Percentiles rank a stretch among this genome's conserved stretches.
phyloP scores from a whole-genome alignment of 2,797 vertebrate genomes.

The Myoxocephalus aenaeus region DNA sequence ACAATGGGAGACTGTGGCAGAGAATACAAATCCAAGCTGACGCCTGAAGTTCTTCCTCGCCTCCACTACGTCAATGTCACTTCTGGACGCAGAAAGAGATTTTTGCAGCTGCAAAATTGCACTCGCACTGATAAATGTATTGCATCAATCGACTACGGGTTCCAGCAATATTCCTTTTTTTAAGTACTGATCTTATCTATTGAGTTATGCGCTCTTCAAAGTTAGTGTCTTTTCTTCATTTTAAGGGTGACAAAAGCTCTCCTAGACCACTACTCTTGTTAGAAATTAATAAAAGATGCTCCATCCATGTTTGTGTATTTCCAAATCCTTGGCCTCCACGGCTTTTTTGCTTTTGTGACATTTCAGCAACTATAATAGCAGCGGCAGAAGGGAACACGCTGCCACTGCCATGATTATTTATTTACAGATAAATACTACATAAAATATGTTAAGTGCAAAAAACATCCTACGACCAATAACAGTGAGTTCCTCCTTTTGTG shows the following conservation, averaged over 20 bases:
- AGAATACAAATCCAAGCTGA: neutral
- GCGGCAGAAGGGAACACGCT: neutral
- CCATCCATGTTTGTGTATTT: slow-evolving; percentile 1
- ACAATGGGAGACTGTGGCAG: neutral
- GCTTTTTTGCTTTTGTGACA: slow-evolving; percentile 11
- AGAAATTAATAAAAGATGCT: slow-evolving; percentile 33
- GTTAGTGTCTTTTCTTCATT: slow-evolving; percentile 19
- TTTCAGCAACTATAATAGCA: neutral
- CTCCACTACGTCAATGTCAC: neutral
- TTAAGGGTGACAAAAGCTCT: slow-evolving; percentile 14
- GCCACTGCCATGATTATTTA: neutral
- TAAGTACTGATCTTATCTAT: neutral
- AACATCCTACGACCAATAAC: neutral
- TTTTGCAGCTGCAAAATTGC: neutral
- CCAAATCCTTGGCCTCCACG: slow-evolving; percentile 4
- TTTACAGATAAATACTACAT: neutral
- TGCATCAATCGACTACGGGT: neutral
- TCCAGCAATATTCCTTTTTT: neutral
- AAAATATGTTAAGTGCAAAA: neutral
- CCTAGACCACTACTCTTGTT: neutral
- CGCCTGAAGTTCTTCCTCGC: no score
- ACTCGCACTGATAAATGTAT: neutral
- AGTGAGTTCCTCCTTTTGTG: neutral
- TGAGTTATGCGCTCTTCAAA: slow-evolving; percentile 7
- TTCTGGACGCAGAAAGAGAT: neutral